Percentiles rank a stretch among this genome's conserved stretches.
phyloP scores from a whole-genome alignment of 2,888 invertebrate species.

The Crossocerus cetratus region DNA sequence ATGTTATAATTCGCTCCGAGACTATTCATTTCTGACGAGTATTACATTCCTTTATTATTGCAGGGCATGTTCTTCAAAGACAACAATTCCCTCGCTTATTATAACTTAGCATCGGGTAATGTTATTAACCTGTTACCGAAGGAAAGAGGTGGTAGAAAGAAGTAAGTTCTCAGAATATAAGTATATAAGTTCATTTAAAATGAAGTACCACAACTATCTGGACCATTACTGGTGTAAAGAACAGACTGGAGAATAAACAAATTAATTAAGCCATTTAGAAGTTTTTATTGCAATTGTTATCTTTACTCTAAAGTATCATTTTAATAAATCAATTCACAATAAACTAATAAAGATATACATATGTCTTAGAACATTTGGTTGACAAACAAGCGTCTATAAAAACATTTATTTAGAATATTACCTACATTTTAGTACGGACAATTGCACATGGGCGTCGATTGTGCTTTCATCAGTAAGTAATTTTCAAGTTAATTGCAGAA shows the following conservation, averaged over 20 bases:
- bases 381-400: slow-evolving; percentile 41
- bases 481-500: slow-evolving; percentile 7
- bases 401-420: slow-evolving; percentile 13
- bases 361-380: slow-evolving; percentile 30
- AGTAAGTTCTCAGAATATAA: slow-evolving; percentile 79
- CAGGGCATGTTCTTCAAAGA: slow-evolving; percentile 99
- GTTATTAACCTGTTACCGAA: slow-evolving; percentile 94
- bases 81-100: slow-evolving; percentile 95
- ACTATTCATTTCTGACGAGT: neutral
- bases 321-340: slow-evolving; percentile 45
- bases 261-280: slow-evolving; percentile 14
- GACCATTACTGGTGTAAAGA: slow-evolving; percentile 13
- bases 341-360: slow-evolving; percentile 22
- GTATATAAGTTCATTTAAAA: slow-evolving; percentile 4
- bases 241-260: neutral
- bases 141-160: slow-evolving; percentile 98
- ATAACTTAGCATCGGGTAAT: slow-evolving; percentile 93
- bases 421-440: slow-evolving; percentile 15
- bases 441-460: slow-evolving; percentile 37
- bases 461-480: slow-evolving; percentile 41
- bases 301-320: slow-evolving; percentile 3
- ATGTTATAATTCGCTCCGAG: slow-evolving; percentile 1
- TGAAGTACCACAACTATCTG: neutral
- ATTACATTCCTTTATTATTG: slow-evolving; percentile 63
- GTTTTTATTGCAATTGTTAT: slow-evolving; percentile 9